Evolutionary conservation across 1,140 invertebrate species (phyloP), one percentile per base, ranked within the genome.

Genomic region (Meloidogyne floridensis): DNA sequence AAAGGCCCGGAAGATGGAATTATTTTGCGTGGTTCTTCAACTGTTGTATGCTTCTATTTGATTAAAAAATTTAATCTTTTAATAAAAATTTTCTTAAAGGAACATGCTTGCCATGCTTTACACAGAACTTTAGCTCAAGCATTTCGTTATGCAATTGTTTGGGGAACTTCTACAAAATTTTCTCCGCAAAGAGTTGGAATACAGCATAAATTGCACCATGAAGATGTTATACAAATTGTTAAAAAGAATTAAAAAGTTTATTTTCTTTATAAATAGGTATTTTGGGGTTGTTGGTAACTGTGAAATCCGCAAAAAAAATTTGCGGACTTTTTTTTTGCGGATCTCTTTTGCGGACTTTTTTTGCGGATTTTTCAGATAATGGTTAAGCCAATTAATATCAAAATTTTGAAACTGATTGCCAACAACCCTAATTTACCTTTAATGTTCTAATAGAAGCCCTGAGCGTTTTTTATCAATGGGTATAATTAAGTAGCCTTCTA

Each of bases 141-240:
- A 88, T 97, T 98, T 88, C 97, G 98, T 92, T 99, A 98, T 92
- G 96, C 95, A 73, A 92, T 98, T 80, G 96, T 98, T 83, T 98
- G 97, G 97, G 97, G 97, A 80, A 97, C 95, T 80, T 97, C 95
- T 91, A 97, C 96, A 18, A 99, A 99, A 92, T 99, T 98, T 92
- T 98, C 95, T 80, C 98, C 98, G 15, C 98, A 99, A 91, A 93
- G 98, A 90, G 97, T 99, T 84, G 98, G 98, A 76, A 86, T 97
- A 18, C 93, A 93, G 65, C 98, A 99, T 92, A 91, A 94, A 42
- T 96, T 99, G 93, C 92, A 94, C 80, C 96, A 99, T 91, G 97
- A 99, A 92, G 98, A 99, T 92, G 98, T 99, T 84, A 96, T 98
- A 90, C 96, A 98, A 92, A 93, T 99, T 91, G 93, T 98, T 87